Base-by-base conservation (phyloP, 2,113 vertebrate species). In the Oenanthe melanoleuca region DNA sequence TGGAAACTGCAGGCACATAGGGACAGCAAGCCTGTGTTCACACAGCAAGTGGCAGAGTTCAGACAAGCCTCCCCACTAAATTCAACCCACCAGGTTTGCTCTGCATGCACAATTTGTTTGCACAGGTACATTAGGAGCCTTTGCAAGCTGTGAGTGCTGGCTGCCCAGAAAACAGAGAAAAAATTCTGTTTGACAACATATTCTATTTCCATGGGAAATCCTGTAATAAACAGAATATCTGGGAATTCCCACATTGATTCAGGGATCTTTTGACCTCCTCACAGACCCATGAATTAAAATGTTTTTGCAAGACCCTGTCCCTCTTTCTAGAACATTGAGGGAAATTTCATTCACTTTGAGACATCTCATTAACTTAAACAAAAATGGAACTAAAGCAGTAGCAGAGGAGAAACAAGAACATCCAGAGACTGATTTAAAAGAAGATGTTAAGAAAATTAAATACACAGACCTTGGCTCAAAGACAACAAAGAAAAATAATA, bases 371-470 rank as follows among this genome's bases (percentile, higher is more conserved):
- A 93, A 82, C 67, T 81, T 64, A 86, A 93, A 92, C 60, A 88
- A 80, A 92, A 74, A 63, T 29, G 26, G 37, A 82, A n/a, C 63
- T 96, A 29, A 80, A 88, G 85, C 45, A 90, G 89, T 61, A 91
- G 59, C 64, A 92, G 56, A 92, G 50, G 71, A 92, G 64, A 91
- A 95, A 92, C 42, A 88, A 90, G 89, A 94, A 93, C 70, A 80
- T 89, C 57, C 13, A 1, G 63, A 78, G 66, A 78, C 60, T 56
- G 85, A 78, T 73, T 92, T 89, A 73, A 93, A 94, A 89, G 71
- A 28, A 65, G 78, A 83, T 2, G 2, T 56, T 70, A 65, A 55
- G 81, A 83, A 91, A 94, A 83, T 74, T 12, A 89, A 88, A 86
- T 16, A 69, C 2, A 1, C 64, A 94, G 88, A 74, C 38, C 44